Conservation (phyloP, 1,140 invertebrate genomes). For the Leptinotarsa lineolata region DNA sequence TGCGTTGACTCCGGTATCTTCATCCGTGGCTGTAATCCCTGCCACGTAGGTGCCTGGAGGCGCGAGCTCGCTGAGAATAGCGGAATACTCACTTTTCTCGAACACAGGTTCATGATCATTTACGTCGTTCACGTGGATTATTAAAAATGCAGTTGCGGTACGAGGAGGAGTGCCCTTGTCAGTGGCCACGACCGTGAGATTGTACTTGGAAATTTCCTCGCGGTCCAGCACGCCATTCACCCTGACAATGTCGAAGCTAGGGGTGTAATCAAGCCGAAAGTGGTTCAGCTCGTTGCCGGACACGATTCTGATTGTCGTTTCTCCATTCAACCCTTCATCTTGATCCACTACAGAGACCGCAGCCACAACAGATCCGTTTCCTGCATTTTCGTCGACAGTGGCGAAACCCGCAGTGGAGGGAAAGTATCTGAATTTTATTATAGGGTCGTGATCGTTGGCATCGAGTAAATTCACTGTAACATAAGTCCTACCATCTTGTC, state of each 20-base stretch:
- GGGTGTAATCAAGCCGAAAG: conserved; percentile 82
- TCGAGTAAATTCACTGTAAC: conserved; percentile 92
- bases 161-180: conserved; percentile 85
- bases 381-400: conserved; percentile 91
- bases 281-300: conserved; percentile 89
- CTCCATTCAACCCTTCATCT: conserved; percentile 88
- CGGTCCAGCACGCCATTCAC: conserved; percentile 90
- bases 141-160: conserved; percentile 82
- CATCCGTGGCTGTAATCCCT: conserved; percentile 86
- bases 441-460: conserved; percentile 93
- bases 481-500: conserved; percentile 90
- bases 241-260: conserved; percentile 85
- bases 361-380: conserved; percentile 86
- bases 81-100: conserved; percentile 89
- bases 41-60: conserved; percentile 86
- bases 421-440: conserved; percentile 88
- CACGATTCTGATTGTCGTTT: conserved; percentile 80
- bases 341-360: conserved; percentile 90
- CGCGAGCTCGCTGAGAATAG: conserved; percentile 83
- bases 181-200: conserved; percentile 87
- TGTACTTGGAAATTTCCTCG: conserved; percentile 90
- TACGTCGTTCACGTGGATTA: conserved; percentile 92
- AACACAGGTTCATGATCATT: conserved; percentile 95
- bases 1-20: conserved; percentile 88
- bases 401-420: conserved; percentile 80